phyloP scores from a whole-genome alignment of 2,888 invertebrate genomes.

The Temnothorax rugatulus region DNA sequence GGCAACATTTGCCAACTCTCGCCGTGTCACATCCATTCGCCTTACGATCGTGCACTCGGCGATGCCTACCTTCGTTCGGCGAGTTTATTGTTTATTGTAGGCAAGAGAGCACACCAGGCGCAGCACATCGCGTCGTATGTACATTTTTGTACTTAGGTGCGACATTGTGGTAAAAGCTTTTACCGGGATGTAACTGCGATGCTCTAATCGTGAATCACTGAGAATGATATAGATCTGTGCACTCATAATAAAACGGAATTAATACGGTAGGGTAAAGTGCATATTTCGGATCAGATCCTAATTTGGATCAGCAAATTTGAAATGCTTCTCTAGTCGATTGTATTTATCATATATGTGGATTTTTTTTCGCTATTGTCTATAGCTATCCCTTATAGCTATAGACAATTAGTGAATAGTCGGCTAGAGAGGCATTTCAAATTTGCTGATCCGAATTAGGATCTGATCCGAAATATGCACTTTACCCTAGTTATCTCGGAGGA shows the following conservation, averaged over 20 bases:
- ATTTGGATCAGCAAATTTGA: no score
- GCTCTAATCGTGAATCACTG: conserved; percentile 19
- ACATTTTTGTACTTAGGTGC: conserved; percentile 21
- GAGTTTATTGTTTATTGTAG: conserved; percentile 66
- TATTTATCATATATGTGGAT: no score
- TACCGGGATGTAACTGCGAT: not conserved
- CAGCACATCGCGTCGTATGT: not conserved
- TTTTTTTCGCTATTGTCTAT: no score
- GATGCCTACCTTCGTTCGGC: conserved; percentile 47
- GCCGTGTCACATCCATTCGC: conserved; percentile 68
- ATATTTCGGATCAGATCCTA: no score
- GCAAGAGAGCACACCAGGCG: conserved; percentile 18
- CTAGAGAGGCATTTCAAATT: no score
- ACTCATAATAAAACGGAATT: not conserved
- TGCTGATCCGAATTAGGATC: no score
- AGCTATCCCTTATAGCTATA: no score
- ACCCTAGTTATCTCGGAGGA: not conserved
- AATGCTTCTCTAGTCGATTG: no score
- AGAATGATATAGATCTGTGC: not conserved
- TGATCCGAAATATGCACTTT: no score
- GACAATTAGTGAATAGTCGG: no score
- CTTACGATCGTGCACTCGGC: conserved; percentile 50
- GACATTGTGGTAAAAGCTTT: not conserved
- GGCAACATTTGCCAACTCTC: conserved; percentile 68
- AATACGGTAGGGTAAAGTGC: no score